Evolutionary conservation across 1,140 invertebrate species (phyloP).

Genomic region (Pseudomyrmex concolor): DNA sequence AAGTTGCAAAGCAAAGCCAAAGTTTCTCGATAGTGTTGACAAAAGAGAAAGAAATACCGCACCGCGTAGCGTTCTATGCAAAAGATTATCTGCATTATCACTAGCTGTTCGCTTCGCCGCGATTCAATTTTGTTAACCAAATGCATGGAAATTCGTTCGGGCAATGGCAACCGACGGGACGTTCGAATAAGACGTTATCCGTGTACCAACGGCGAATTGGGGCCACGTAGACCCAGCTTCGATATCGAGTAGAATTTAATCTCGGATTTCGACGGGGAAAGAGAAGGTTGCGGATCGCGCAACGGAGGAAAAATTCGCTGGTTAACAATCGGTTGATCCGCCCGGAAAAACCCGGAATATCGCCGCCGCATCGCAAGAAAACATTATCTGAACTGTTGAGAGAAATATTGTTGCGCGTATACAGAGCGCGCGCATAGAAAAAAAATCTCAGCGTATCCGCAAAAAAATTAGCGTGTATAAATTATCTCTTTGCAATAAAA

Average conservation of each 20-base stretch:
- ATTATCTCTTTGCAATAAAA: background rate
- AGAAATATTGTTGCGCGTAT: background rate
- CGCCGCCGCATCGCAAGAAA: background rate
- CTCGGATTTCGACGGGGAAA: conserved; percentile 25
- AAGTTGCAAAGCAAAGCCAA: background rate
- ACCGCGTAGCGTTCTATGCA: background rate
- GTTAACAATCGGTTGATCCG: conserved; percentile 28
- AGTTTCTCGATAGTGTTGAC: background rate
- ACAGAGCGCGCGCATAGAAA: too few relatives aligned
- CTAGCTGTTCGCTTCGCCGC: background rate
- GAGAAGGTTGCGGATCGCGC: background rate
- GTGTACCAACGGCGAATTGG: conserved; percentile 37
- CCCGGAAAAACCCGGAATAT: background rate
- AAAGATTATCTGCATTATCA: conserved; percentile 13
- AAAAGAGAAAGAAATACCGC: background rate
- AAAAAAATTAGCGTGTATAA: background rate
- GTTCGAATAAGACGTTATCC: conserved; percentile 49
- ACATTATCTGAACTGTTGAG: background rate
- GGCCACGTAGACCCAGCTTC: conserved; percentile 2
- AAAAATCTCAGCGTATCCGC: background rate
- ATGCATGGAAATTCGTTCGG: conserved; percentile 46
- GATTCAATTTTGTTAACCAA: conserved; percentile 55
- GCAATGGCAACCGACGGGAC: background rate
- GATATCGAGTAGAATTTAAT: conserved; percentile 54
- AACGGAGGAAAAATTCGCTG: conserved; percentile 12